Evolutionary conservation across 1,140 invertebrate genomes (phyloP).

Genomic region (Lamellibrachia luymesi): DNA sequence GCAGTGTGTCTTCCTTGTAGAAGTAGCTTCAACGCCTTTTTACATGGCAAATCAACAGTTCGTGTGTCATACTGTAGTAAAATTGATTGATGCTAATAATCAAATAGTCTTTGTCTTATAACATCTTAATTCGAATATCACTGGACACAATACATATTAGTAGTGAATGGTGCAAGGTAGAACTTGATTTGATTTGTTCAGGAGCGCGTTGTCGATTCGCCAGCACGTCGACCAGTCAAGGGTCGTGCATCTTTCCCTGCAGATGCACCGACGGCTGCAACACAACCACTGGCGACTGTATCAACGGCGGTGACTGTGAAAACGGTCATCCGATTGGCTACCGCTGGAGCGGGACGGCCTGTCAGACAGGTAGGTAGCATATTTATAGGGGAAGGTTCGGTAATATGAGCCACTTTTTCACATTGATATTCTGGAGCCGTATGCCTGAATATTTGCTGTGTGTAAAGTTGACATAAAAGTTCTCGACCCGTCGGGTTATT

Average conservation of each 20-base stretch:
- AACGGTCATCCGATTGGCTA: neutral
- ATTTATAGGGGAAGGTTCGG: neutral
- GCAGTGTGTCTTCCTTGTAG: no score
- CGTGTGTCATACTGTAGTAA: neutral
- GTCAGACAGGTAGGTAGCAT: neutral
- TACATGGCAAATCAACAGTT: neutral
- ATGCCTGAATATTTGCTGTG: no score
- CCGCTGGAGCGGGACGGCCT: neutral
- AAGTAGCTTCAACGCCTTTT: no score
- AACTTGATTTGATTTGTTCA: neutral
- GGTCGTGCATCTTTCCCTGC: neutral
- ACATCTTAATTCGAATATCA: neutral
- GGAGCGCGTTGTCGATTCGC: neutral
- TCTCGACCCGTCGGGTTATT: no score
- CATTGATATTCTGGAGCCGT: no score
- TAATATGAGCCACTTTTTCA: no score
- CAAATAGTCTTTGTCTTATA: neutral
- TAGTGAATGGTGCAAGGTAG: neutral
- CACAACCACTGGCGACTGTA: neutral
- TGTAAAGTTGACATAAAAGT: no score
- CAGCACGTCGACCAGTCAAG: neutral
- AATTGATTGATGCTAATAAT: neutral
- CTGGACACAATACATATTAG: neutral
- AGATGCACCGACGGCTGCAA: neutral
- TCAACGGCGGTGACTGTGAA: neutral